Conservation (phyloP, 2,888 invertebrate species). For the Geophilus truncorum region DNA sequence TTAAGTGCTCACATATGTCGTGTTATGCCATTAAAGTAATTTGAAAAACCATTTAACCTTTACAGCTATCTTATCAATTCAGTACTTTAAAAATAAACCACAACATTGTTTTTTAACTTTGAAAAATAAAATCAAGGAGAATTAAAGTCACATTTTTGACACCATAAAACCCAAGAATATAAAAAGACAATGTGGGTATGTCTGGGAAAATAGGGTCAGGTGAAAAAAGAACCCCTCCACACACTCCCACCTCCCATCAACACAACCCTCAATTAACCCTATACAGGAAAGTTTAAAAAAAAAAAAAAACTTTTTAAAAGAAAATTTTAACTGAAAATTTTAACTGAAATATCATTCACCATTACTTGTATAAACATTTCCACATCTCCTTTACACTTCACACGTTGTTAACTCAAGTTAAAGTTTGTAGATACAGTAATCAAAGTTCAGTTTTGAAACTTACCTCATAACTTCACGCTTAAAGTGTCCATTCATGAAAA, state of each 20-base stretch:
- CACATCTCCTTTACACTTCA: background rate
- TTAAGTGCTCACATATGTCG: background rate
- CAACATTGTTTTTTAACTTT: background rate
- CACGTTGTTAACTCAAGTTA: background rate
- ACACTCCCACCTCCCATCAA: background rate
- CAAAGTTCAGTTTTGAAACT: background rate
- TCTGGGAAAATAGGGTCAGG: conserved; percentile 9
- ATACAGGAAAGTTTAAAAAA: background rate
- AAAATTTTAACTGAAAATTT: background rate
- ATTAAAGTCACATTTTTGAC: no score
- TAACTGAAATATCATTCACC: background rate
- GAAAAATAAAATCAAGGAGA: no score
- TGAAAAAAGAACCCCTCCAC: background rate
- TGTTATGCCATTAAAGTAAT: background rate
- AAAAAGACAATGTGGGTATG: background rate
- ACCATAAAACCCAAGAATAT: background rate
- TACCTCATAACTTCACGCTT: background rate
- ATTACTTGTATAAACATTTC: background rate
- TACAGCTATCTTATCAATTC: background rate
- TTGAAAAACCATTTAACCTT: background rate
- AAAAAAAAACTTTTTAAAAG: background rate
- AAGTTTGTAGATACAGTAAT: background rate
- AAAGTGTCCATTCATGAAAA: background rate
- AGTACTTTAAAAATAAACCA: background rate
- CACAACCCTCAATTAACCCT: conserved; percentile 11